Conservation (phyloP, 2,888 invertebrate species). For the Lottia scabra region DNA sequence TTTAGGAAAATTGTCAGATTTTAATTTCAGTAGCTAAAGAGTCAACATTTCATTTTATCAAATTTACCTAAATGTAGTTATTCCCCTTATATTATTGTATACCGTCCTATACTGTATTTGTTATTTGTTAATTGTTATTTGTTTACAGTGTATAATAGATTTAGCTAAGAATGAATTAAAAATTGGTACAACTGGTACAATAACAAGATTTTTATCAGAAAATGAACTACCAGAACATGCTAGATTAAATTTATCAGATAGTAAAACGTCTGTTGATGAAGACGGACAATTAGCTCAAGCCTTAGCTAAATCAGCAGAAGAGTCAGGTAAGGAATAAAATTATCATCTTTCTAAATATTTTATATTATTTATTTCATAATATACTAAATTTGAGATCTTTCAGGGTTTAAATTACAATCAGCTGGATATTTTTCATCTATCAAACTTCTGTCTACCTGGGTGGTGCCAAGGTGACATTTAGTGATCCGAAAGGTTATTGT, state of each 20-base stretch:
- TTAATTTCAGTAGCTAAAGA: too few relatives aligned
- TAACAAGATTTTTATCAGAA: conserved; percentile 89
- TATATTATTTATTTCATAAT: too few relatives aligned
- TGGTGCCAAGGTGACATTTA: background rate
- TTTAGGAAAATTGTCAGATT: too few relatives aligned
- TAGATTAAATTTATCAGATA: conserved; percentile 72
- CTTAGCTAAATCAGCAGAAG: conserved; percentile 60
- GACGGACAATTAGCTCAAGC: conserved; percentile 65
- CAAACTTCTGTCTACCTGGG: too few relatives aligned
- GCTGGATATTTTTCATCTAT: too few relatives aligned
- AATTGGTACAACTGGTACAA: conserved; percentile 94
- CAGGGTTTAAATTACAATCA: too few relatives aligned
- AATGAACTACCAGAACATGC: conserved; percentile 85
- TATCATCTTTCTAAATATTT: too few relatives aligned
- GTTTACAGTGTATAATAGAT: conserved; percentile 57
- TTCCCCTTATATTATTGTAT: too few relatives aligned
- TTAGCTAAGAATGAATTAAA: conserved; percentile 86
- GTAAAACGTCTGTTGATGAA: conserved; percentile 37
- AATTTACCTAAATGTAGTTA: too few relatives aligned
- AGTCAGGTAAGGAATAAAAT: conserved; percentile 41
- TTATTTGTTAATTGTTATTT: conserved; percentile 11
- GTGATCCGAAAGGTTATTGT: background rate
- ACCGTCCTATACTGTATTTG: too few relatives aligned
- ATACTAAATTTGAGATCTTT: too few relatives aligned
- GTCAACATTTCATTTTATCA: too few relatives aligned